Evolutionary conservation across 2,113 vertebrate species (phyloP).

Genomic region (Lathamus discolor): DNA sequence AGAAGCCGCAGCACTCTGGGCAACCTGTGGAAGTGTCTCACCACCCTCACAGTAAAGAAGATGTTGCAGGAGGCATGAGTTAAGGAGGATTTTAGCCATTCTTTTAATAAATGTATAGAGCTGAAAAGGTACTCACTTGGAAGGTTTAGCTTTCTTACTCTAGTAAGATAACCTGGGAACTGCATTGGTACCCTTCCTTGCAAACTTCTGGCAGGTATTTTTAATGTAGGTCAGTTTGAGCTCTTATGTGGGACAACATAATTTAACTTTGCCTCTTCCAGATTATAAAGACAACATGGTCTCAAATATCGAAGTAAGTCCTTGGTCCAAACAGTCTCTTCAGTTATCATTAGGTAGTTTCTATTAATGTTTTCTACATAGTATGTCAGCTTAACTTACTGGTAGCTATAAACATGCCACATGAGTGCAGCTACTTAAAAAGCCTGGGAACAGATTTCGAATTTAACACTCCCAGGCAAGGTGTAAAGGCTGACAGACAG

Average conservation of each 20-base stretch:
- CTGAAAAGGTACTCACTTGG: background rate
- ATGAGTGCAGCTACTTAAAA: background rate
- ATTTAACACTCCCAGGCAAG: background rate
- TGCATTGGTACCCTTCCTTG: background rate
- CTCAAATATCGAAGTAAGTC: background rate
- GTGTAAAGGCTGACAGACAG: conserved; percentile 35
- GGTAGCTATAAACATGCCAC: background rate
- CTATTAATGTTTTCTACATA: background rate
- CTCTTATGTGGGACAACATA: background rate
- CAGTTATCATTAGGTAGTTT: background rate
- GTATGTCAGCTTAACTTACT: background rate
- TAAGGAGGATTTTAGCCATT: background rate
- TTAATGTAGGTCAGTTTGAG: background rate
- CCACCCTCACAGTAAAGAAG: background rate
- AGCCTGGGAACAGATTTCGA: conserved; percentile 15
- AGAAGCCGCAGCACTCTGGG: background rate
- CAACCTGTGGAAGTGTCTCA: background rate
- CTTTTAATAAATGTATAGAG: background rate
- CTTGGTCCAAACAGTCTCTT: background rate
- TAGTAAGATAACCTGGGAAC: background rate
- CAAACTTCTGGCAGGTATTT: background rate
- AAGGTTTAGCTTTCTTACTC: background rate
- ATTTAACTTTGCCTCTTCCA: background rate
- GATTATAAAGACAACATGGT: background rate
- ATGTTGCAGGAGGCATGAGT: background rate